Evolutionary conservation across 2,797 vertebrate genomes (phyloP), one percentile per base, ranked within the genome.

Genomic region (Gastrophryne carolinensis): DNA sequence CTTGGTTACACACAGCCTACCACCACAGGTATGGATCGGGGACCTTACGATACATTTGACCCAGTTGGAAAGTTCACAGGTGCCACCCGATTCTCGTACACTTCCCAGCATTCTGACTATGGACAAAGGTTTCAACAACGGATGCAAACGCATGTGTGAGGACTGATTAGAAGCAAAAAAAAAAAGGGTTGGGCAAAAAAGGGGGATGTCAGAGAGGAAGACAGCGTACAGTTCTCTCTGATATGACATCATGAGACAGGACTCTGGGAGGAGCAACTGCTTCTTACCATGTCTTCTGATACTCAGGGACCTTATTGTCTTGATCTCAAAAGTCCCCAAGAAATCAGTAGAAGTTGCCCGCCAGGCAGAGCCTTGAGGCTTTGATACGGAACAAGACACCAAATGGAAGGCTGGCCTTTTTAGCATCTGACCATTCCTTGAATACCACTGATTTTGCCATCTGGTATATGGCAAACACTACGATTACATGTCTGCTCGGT

Each of bases 141-240:
- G 81, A 98, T 98, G 96, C 96, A 98, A 92, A 98, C 96, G 73
- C 96, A 97, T 3, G 96, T 98, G 84, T 97, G 93, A 94, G 81
- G 78, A 78, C 75, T 50, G 64, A n/a, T 32, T 1, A 4, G 15
- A 10, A 2, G 12, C 5, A 61, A 17, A 35, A 37, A 26, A 6
- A 5, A n/a, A 19, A 50, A 56, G 41, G 2, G 65, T 62, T 78
- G 69, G 70, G 32, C 69, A 83, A 81, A 81, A 79, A 80, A 76
- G 30, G 23, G 61, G 81, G 79, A 79, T 80, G 80, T 70, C 78
- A 80, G 80, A 19, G 67, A 73, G 81, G 67, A 77, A 75, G 79
- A 80, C 30, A 1, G 19, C 29, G 21, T 52, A 32, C 13, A 8
- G 49, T 19, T n/a, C 41, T 72, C 50, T 72, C 60, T 71, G 23